Percentiles rank a stretch among this genome's conserved stretches.
Evolutionary conservation across 2,113 vertebrate genomes (phyloP).

Genomic region (Hydropotes inermis): DNA sequence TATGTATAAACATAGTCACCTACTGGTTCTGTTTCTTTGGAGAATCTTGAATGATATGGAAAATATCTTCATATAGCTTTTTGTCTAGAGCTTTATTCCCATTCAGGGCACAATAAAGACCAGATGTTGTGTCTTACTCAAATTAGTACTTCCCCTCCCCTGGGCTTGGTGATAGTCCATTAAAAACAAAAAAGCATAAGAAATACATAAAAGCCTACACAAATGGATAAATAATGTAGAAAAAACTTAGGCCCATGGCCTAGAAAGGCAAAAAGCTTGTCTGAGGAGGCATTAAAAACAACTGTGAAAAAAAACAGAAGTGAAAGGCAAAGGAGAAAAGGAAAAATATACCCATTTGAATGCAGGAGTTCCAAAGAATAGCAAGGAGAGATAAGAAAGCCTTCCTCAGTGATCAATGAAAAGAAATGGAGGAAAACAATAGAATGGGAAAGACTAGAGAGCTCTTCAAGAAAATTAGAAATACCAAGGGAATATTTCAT

Average conservation of each 20-base stretch:
- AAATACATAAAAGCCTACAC: neutral
- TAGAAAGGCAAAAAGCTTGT: neutral
- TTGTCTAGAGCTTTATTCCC: neutral
- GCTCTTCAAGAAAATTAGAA: neutral
- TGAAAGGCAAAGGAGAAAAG: neutral
- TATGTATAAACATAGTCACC: neutral
- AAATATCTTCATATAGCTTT: neutral
- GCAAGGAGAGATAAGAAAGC: neutral
- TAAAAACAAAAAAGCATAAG: neutral
- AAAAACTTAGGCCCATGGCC: neutral
- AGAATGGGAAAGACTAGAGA: neutral
- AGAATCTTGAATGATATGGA: neutral
- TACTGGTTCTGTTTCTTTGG: neutral
- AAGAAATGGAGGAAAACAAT: neutral
- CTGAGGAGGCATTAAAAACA: neutral
- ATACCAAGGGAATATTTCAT: neutral
- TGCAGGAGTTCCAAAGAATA: neutral
- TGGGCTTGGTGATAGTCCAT: neutral
- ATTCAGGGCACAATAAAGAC: neutral
- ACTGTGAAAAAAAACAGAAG: neutral
- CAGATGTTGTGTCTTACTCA: neutral
- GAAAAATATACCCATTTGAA: neutral
- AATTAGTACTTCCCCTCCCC: rapidly evolving
- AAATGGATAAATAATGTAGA: neutral
- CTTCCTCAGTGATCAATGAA: neutral